Conservation (phyloP, 2,797 vertebrate genomes). For the Dendrocincla tyrannina region DNA sequence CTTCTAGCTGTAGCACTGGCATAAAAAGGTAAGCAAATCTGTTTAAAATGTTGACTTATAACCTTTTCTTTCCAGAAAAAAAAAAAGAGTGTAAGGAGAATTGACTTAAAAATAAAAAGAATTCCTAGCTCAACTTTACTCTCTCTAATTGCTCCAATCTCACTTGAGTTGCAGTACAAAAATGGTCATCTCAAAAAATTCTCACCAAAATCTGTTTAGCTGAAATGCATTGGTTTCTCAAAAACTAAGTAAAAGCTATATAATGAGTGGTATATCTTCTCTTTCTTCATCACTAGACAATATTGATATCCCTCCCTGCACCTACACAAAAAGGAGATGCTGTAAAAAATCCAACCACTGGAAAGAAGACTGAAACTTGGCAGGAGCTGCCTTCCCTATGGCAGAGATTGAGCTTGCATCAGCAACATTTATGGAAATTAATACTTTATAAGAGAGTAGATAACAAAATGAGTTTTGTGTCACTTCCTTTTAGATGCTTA, state of each 20-base stretch:
- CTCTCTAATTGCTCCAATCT: neutral
- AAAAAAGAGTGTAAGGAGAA: neutral
- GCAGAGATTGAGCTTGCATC: neutral
- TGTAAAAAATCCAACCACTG: neutral
- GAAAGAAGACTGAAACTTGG: neutral
- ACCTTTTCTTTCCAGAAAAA: neutral
- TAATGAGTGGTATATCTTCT: neutral
- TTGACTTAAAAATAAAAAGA: neutral
- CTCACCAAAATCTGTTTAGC: neutral
- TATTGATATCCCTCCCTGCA: neutral
- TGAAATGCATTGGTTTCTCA: neutral
- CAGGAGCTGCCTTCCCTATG: neutral
- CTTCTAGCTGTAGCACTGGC: neutral
- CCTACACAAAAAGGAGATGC: neutral
- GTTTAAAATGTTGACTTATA: neutral
- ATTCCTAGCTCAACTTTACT: neutral
- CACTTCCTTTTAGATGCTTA: neutral
- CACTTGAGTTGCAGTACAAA: neutral
- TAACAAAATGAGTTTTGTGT: neutral
- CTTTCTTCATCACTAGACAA: neutral
- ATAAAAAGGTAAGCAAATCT: neutral
- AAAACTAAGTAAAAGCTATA: neutral
- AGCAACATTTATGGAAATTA: neutral
- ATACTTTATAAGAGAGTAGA: neutral
- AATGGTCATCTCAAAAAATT: neutral